Evolutionary conservation across 1,140 invertebrate species (phyloP).

Genomic region (Aphidius gifuensis): DNA sequence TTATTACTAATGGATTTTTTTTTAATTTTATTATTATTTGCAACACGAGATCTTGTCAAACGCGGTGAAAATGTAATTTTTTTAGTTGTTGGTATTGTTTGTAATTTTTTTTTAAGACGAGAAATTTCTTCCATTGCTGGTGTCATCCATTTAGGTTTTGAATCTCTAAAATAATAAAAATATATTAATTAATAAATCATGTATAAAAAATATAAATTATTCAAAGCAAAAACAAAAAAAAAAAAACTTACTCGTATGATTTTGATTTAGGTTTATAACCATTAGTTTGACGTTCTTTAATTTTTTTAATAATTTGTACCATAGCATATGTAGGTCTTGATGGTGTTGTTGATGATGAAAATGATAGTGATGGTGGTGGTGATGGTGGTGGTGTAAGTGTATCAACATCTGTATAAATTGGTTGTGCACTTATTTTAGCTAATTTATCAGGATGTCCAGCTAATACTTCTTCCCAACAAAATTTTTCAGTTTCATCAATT

Average conservation of each 20-base stretch:
- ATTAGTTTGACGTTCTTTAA: slow-evolving; percentile 47
- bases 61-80: slow-evolving; percentile 22
- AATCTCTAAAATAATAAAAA: slow-evolving; percentile 31
- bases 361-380: slow-evolving; percentile 35
- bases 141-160: slow-evolving; percentile 48
- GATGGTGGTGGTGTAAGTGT: slow-evolving; percentile 33
- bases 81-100: slow-evolving; percentile 1
- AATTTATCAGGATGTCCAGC: slow-evolving; percentile 51
- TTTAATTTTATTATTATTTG: slow-evolving; percentile 22
- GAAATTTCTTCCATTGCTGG: slow-evolving; percentile 51
- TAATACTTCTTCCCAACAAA: slow-evolving; percentile 52
- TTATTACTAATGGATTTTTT: slow-evolving; percentile 36
- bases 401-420: slow-evolving; percentile 22
- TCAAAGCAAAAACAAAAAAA: slow-evolving; percentile 12
- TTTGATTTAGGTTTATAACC: slow-evolving; percentile 36
- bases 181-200: slow-evolving; percentile 12
- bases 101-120: slow-evolving; percentile 36
- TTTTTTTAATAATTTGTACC: slow-evolving; percentile 52
- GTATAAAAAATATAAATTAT: slow-evolving; percentile 7
- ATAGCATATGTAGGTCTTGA: slow-evolving; percentile 56
- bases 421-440: slow-evolving; percentile 48
- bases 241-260: slow-evolving; percentile 43
- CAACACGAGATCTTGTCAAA: slow-evolving; percentile 40
- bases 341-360: slow-evolving; percentile 35
- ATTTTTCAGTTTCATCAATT: slow-evolving; percentile 32